Evolutionary conservation across 2,888 invertebrate species (phyloP), one percentile per base, ranked within the genome.

Genomic region (Drosophila fulvimacula): DNA sequence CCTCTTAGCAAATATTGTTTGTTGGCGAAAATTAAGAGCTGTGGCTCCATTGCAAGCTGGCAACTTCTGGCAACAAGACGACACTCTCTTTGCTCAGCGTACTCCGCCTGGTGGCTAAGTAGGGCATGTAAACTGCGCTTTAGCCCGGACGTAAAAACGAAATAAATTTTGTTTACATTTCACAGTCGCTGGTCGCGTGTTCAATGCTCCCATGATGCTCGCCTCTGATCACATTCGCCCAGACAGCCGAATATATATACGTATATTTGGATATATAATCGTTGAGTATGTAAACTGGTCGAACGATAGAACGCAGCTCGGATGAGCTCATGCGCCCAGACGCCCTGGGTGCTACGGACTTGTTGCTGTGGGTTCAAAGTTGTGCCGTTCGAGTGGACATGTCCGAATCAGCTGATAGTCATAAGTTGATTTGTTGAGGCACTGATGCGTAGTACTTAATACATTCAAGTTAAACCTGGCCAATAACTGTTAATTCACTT

Each of bases 101-200:
- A 57, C 57, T 24, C 27, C 17, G 42, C 30, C 24, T 21, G 27
- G 17, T 6, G 38, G 19, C 19, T 30, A 87, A 75, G 82, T 85
- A 85, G 90, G 86, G 82, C 88, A 88, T 79, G 73, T 62, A 84
- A 82, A 77, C 65, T 65, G 52, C 65, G 69, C 63, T 66, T 81
- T 57, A 70, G 69, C 41, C 74, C 67, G 69, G 69, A 74, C 56
- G 62, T 60, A 51, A 21, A 76, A 73, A 56, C 52, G n/a, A 60
- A 63, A 48, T 56, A 60, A 63, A 51, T 66, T 70, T 59, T 82
- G 61, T 87, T 74, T 79, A 72, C 69, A 74, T 67, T 84, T 73
- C 69, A 58, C 89, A 81, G 85, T 68, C 79, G 58, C 38, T 66
- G 67, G 81, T 74, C 80, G 83, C 87, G 88, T 84, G 90, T 77